Base-by-base conservation (phyloP, 2,888 invertebrate genomes). In the Acrobeloides nanus region DNA sequence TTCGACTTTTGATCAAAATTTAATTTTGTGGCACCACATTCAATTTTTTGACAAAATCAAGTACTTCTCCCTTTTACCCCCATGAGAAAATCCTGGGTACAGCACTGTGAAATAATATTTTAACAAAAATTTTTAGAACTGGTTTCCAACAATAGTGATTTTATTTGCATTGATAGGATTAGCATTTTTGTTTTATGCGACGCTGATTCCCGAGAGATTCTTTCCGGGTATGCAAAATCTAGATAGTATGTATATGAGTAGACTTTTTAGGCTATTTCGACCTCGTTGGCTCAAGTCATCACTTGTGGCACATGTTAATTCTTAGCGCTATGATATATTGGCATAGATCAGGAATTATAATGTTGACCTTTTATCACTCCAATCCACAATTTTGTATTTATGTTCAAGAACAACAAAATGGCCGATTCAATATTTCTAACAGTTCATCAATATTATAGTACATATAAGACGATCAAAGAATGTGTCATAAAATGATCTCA, bases 251-350 rank as follows among this genome's bases (percentile, higher is more conserved):
- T 31, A 23, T 21, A 1, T 6, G 21, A 6, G 23, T 26, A 18
- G 7, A 15, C n/a, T 21, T 48, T 48, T 83, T 84, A 59, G 90
- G 90, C 66, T 82, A 82, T 72, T 86, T 92, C 67, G 90, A 92
- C 77, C 89, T 84, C 74, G 79, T 90, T 35, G 92, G 92, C 0
- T 88, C 89, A 64, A 90, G 89, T 27, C 93, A 93, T 77, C 92
- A 93, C 72, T 87, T 89, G 85, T 93, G 93, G 93, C 93, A 93
- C 75, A 79, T 89, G 23, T 81, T 93, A 46, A 86, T 93, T 1
- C 82, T 92, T 5, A 80, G 82, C 1, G 89, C 89, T 0, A 82
- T 93, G 38, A 85, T 88, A 74, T 90, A 88, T 76, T 93, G 92
- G 92, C 90, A 92, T 75, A 86, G 86, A 74, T 82, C 87, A 3